Evolutionary conservation across 2,797 vertebrate species (phyloP).

Genomic region (Danionella dracula): DNA sequence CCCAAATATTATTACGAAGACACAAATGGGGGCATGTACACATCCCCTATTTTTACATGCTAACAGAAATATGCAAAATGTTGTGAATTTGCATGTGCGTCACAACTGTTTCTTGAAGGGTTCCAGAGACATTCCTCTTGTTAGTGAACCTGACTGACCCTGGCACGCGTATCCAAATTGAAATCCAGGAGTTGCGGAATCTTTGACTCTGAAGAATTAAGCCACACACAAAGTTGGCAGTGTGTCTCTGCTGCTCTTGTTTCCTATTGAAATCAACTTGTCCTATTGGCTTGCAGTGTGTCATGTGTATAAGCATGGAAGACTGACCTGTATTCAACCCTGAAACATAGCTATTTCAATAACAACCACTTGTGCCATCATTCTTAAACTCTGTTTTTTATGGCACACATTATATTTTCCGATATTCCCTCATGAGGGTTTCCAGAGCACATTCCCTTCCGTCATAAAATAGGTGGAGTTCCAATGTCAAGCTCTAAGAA

Average conservation of each 20-base stretch:
- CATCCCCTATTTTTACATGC: constrained; percentile 1
- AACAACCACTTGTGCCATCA: constrained; percentile 59
- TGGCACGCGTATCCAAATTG: constrained; percentile 49
- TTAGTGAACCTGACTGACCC: constrained; percentile 51
- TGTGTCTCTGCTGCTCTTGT: constrained; percentile 43
- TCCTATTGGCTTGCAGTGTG: constrained; percentile 38
- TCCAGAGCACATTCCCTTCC: constrained; percentile 47
- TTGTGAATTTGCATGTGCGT: constrained; percentile 23
- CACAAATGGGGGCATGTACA: background rate
- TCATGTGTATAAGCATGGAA: constrained; percentile 44
- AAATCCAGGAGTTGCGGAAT: constrained; percentile 41
- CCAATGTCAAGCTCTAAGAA: constrained; percentile 33
- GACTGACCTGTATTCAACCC: constrained; percentile 57
- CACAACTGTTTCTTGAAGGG: constrained; percentile 33
- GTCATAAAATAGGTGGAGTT: constrained; percentile 45
- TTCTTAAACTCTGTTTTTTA: constrained; percentile 58
- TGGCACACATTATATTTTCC: constrained; percentile 50
- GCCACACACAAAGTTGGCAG: constrained; percentile 39
- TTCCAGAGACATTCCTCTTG: constrained; percentile 53
- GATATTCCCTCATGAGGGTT: constrained; percentile 48
- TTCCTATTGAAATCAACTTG: constrained; percentile 2
- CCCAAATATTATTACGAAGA: background rate
- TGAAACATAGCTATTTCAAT: constrained; percentile 64
- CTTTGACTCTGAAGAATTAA: constrained; percentile 39
- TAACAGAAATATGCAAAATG: background rate